These are phyloP conservation scores for Electrona antarctica DNA, from an alignment of 2,113 vertebrate species.

Conservation along the genomic window DNA sequence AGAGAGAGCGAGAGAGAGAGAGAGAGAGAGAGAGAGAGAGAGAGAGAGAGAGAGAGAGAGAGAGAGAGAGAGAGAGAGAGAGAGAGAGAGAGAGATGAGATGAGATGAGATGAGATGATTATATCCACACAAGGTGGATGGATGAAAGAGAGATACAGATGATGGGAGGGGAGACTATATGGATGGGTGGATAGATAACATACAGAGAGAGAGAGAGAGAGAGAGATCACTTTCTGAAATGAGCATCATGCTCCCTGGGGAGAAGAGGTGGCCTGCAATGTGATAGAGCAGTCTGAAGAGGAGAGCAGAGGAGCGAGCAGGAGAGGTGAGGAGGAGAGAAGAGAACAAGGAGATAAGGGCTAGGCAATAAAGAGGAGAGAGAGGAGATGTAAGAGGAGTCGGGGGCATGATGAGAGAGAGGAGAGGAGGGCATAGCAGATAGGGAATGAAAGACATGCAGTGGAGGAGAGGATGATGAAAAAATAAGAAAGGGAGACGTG, in stretches of 20 bases:
- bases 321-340: background rate
- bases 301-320: constrained; percentile 11
- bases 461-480: background rate
- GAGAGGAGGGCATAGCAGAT: background rate
- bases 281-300: constrained; percentile 49
- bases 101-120: background rate
- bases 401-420: background rate
- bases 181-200: background rate
- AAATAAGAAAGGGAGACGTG: background rate
- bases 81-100: background rate
- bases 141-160: background rate
- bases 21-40: background rate
- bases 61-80: background rate
- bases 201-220: background rate
- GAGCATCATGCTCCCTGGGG: constrained; percentile 69
- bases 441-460: background rate
- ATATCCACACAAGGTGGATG: no score
- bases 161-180: background rate
- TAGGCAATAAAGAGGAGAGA: background rate
- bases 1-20: no score
- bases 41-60: background rate
- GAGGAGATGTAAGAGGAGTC: background rate
- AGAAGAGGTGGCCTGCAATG: constrained; percentile 70
- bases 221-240: constrained; percentile 73
- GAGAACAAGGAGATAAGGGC: background rate